phyloP scores from a whole-genome alignment of 2,888 invertebrate genomes.

The Apomyelois bistriatella region DNA sequence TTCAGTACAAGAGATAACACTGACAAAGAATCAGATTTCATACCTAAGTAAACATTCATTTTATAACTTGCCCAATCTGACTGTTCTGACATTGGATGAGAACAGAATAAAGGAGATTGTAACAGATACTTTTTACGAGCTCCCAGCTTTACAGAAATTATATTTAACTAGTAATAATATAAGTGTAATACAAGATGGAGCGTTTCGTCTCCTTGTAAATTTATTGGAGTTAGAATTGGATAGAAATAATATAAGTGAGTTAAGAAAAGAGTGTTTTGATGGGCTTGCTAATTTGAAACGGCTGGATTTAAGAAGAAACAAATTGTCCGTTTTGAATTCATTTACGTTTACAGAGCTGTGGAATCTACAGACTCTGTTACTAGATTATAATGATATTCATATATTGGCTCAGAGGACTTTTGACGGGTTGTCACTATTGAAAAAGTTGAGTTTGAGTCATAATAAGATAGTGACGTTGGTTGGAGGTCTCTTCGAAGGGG shows the following conservation, averaged over 20 bases:
- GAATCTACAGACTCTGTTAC: conserved; percentile 83
- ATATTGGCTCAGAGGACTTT: conserved; percentile 88
- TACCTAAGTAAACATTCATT: conserved; percentile 84
- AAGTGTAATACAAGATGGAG: conserved; percentile 90
- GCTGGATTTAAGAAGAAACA: conserved; percentile 87
- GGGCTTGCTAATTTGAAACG: conserved; percentile 86
- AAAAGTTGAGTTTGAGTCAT: conserved; percentile 85
- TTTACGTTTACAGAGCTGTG: conserved; percentile 89
- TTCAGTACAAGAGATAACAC: conserved; percentile 83
- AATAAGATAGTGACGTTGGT: conserved; percentile 86
- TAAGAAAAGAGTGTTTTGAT: conserved; percentile 88
- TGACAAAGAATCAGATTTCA: conserved; percentile 85
- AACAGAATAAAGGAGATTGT: conserved; percentile 87
- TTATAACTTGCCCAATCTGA: conserved; percentile 85
- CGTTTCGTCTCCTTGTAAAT: conserved; percentile 86
- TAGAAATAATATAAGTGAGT: conserved; percentile 85
- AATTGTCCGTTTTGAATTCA: conserved; percentile 86
- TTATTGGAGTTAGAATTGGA: conserved; percentile 90
- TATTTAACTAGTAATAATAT: conserved; percentile 93
- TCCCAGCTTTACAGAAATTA: conserved; percentile 86
- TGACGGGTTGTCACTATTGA: conserved; percentile 85
- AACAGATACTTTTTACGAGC: conserved; percentile 86
- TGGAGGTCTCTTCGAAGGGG: conserved; percentile 85
- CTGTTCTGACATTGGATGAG: conserved; percentile 85
- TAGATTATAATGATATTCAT: conserved; percentile 85